Conservation (phyloP, 1,140 invertebrate genomes). For the Paramacrobiotus metropolitanus region DNA sequence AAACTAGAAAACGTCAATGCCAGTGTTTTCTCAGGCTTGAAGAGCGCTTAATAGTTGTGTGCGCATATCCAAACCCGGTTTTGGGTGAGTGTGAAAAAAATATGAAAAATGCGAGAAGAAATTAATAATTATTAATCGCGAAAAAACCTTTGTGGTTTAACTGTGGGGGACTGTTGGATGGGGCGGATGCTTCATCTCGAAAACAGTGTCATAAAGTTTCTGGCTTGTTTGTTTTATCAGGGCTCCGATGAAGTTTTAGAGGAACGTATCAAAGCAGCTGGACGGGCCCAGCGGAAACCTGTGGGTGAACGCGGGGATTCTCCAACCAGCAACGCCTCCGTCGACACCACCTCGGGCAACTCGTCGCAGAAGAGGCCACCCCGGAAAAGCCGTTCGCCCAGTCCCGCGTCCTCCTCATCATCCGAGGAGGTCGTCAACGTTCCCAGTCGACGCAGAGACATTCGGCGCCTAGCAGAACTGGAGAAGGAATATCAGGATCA, state of each 20-base stretch:
- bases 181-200: too few species aligned
- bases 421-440: background rate
- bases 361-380: background rate
- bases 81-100: too few species aligned
- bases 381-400: background rate
- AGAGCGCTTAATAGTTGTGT: too few species aligned
- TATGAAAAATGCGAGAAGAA: too few species aligned
- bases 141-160: too few species aligned
- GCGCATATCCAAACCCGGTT: too few species aligned
- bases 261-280: background rate
- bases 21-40: too few species aligned
- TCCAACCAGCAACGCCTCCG: background rate
- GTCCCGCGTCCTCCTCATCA: background rate
- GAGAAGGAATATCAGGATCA: background rate
- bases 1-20: too few species aligned
- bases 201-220: too few species aligned
- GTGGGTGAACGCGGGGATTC: background rate
- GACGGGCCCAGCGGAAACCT: background rate
- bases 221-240: background rate
- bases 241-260: background rate
- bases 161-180: too few species aligned
- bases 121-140: too few species aligned
- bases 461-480: background rate
- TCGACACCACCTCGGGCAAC: background rate
- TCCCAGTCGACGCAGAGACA: background rate